Evolutionary conservation across 2,113 vertebrate genomes (phyloP).

Genomic region (Pterocles gutturalis): DNA sequence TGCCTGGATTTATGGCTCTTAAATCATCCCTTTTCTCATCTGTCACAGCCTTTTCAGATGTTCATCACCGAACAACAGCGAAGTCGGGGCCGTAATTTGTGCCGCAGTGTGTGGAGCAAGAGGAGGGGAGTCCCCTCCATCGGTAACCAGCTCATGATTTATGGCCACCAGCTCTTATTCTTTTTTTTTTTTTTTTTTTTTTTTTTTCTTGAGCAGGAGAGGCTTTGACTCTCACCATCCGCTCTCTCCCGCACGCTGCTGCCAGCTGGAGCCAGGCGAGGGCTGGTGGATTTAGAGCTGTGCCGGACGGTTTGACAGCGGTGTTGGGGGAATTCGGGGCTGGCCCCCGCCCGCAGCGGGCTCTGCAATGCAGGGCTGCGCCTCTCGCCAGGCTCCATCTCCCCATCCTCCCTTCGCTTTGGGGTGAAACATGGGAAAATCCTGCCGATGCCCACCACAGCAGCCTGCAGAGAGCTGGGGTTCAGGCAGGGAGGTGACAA

Average conservation of each 20-base stretch:
- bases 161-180: background rate
- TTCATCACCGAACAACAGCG: background rate
- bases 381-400: fast-evolving
- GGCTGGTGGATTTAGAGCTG: background rate
- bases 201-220: fast-evolving
- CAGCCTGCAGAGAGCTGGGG: background rate
- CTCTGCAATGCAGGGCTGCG: background rate
- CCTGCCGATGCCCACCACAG: fast-evolving
- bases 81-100: background rate
- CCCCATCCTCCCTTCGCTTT: too few species aligned
- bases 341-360: background rate
- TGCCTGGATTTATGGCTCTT: constrained; percentile 57
- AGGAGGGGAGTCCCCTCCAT: background rate
- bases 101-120: background rate
- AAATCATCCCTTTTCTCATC: constrained; percentile 43
- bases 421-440: background rate
- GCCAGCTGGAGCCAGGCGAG: constrained; percentile 10
- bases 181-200: background rate
- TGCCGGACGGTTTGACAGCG: background rate
- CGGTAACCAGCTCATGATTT: constrained; percentile 2
- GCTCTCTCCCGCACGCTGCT: background rate
- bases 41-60: constrained; percentile 22
- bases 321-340: background rate
- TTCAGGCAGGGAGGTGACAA: background rate
- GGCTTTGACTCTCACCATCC: background rate